Evolutionary conservation across 2,797 vertebrate genomes (phyloP).

Genomic region (Phrynocephalus vlangalii): DNA sequence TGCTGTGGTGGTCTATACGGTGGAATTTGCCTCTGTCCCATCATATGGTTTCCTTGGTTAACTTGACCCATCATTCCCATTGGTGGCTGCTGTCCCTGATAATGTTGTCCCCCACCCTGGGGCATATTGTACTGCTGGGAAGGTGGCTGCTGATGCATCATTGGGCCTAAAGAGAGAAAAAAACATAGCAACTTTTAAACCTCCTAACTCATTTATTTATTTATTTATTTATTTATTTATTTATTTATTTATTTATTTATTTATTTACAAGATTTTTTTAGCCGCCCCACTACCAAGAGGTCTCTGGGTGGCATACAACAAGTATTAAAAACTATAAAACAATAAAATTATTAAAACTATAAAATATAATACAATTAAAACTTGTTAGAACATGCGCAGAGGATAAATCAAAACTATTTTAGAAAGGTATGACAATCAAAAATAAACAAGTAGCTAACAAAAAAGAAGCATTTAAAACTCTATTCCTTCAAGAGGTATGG

Average conservation of each 20-base stretch:
- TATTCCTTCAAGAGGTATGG: background rate
- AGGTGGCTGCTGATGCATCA: conserved; percentile 98
- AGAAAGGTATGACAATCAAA: background rate
- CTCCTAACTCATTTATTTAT: no score
- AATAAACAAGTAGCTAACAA: background rate
- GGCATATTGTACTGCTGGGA: conserved; percentile 97
- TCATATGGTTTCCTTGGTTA: conserved; percentile 96
- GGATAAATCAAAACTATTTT: background rate
- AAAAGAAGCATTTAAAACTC: background rate
- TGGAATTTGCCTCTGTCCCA: conserved; percentile 97
- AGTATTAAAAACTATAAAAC: no score
- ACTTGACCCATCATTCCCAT: conserved; percentile 98
- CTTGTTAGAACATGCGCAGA: background rate
- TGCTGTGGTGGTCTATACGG: conserved; percentile 98
- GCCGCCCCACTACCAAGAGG: no score
- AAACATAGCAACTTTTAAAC: background rate
- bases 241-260: no score
- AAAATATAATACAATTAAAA: no score
- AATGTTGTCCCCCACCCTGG: conserved; percentile 93
- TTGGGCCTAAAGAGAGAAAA: conserved; percentile 83
- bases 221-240: no score
- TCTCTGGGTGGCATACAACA: no score
- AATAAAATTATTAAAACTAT: no score
- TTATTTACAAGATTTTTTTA: no score
- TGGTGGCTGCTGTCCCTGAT: conserved; percentile 96